These are phyloP conservation scores for Vulpes ferrilata DNA, from an alignment of 2,113 vertebrate genomes.

Conservation along the genomic window DNA sequence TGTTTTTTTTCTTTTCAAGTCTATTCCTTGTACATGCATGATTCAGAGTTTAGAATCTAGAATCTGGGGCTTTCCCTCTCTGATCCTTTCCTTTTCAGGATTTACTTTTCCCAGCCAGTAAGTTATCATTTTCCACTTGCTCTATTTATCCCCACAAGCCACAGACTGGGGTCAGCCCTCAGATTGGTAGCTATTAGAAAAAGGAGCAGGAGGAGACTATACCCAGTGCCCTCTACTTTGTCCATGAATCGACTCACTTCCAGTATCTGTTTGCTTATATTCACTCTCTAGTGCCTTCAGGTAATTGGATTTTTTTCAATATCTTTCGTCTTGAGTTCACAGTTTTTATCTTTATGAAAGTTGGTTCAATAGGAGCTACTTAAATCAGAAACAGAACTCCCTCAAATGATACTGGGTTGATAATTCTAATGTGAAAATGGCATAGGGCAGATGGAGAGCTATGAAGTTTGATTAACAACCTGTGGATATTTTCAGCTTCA, in stretches of 20 bases:
- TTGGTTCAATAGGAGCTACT: not conserved
- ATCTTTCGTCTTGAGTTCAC: not conserved
- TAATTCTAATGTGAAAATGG: not conserved
- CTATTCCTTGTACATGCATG: not conserved
- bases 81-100: not conserved
- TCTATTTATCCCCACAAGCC: not conserved
- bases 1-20: not conserved
- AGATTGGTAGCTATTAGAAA: not conserved
- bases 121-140: not conserved
- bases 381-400: not conserved
- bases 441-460: no score
- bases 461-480: conserved; percentile 9
- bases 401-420: not conserved
- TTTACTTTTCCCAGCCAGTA: not conserved
- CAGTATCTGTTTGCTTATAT: not conserved
- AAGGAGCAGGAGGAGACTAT: not conserved
- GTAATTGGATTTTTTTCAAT: not conserved
- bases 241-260: not conserved
- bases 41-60: conserved; percentile 24
- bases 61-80: not conserved
- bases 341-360: not conserved
- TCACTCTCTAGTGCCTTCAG: not conserved
- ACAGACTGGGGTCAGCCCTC: not conserved
- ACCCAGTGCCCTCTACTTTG: not conserved
- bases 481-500: not conserved